These are phyloP conservation scores for Eremophila alpestris DNA, from an alignment of 2,797 vertebrate genomes.

Conservation along the genomic window DNA sequence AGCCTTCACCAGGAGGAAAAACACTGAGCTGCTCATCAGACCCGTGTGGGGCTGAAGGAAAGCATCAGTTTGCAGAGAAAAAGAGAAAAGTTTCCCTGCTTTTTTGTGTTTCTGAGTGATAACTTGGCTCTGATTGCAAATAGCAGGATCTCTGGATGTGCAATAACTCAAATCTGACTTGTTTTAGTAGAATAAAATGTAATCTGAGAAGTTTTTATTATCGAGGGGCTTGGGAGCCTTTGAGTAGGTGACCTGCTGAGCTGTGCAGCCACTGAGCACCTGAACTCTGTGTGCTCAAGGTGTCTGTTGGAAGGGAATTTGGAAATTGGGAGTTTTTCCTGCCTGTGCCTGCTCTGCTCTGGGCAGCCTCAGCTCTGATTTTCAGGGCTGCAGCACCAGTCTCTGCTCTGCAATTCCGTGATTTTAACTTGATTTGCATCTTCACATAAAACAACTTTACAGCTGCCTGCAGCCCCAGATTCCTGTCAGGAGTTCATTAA, in stretches of 20 bases:
- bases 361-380: background rate
- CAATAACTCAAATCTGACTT: background rate
- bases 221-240: background rate
- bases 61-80: background rate
- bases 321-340: background rate
- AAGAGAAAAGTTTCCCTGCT: background rate
- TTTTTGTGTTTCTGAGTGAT: background rate
- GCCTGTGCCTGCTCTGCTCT: background rate
- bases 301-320: background rate
- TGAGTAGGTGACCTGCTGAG: accelerated
- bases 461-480: background rate
- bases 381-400: background rate
- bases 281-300: accelerated
- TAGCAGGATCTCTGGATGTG: background rate
- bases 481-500: background rate
- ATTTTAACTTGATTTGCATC: background rate
- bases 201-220: background rate
- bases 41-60: background rate
- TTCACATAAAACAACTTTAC: background rate
- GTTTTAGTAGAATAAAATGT: background rate
- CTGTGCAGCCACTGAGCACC: background rate
- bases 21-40: background rate
- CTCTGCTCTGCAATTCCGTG: background rate
- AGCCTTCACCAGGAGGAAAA: background rate
- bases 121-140: background rate